Evolutionary conservation across 1,140 invertebrate species (phyloP).

Genomic region (Brevipalpus yothersi): DNA sequence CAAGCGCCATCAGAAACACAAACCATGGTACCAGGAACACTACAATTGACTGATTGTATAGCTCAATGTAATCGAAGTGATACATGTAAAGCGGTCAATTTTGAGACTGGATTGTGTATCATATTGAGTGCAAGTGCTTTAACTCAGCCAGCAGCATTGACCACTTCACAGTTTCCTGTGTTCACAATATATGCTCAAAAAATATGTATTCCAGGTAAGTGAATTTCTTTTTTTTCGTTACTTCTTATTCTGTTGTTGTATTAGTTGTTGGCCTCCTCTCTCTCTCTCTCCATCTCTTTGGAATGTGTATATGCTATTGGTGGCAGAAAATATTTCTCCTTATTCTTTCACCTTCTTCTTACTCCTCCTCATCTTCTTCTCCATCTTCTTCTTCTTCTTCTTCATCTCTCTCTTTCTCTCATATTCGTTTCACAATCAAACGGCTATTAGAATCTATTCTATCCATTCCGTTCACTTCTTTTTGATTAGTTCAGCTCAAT

Average conservation of each 20-base stretch:
- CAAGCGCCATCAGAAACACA: constrained; percentile 52
- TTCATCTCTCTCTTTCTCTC: too few species aligned
- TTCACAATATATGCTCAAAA: constrained; percentile 92
- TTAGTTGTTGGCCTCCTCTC: neutral
- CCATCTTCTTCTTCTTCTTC: too few species aligned
- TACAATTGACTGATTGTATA: constrained; percentile 75
- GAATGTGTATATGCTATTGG: too few species aligned
- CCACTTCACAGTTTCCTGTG: constrained; percentile 73
- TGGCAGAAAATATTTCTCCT: too few species aligned
- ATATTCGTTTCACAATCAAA: too few species aligned
- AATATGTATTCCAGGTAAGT: constrained; percentile 34
- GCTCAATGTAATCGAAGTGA: constrained; percentile 67
- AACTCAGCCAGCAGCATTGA: constrained; percentile 54
- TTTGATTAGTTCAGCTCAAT: too few species aligned
- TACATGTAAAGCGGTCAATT: constrained; percentile 71
- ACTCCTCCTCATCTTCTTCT: too few species aligned
- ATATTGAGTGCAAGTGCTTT: constrained; percentile 67
- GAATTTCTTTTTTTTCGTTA: neutral
- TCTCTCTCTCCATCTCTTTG: neutral
- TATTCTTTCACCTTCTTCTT: too few species aligned
- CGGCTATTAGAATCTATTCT: too few species aligned
- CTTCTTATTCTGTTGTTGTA: neutral
- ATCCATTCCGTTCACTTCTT: too few species aligned
- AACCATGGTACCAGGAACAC: constrained; percentile 61
- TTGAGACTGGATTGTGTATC: constrained; percentile 81